Evolutionary conservation across 2,113 vertebrate genomes (phyloP), one percentile per base, ranked within the genome.

Genomic region (Vicugna pacos): DNA sequence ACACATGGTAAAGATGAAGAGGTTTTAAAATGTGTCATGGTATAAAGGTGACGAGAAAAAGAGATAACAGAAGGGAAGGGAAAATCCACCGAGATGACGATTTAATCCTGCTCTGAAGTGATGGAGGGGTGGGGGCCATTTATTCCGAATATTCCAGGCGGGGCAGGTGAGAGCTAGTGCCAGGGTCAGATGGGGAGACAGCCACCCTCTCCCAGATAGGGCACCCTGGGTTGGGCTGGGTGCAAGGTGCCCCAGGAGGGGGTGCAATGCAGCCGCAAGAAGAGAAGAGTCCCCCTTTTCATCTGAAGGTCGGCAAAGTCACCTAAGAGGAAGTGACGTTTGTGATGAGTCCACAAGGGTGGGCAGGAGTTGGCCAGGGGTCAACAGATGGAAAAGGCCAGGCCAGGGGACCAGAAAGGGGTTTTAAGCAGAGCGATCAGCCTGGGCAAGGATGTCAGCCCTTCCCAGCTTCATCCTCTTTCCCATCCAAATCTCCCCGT

Each of bases 1-100:
- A 73, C 75, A 89, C 95, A 89, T 24, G 80, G 94, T 93, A 96
- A 86, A 97, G 97, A 98, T 94, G 92, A 98, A 98, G 93, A 75
- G 86, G 48, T 84, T 93, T 97, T 35, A 62, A 96, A 97, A 96
- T 20, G 89, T 84, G 94, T 95, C 94, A 89, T 28, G 97, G 95
- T 95, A 20, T 46, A 67, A 88, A 94, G 81, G 93, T 32, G 60
- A 60, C 2, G 10, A 69, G 69, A 50, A 4, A 58, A 20, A 77
- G 32, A 92, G 89, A 84, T 9, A 38, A 90, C 19, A 92, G 77
- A 0, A 80, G 80, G 58, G 11, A 12, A 73, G 15, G 26, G 56
- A 62, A 62, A 97, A 58, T 19, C 52, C 86, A 16, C 62, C 42
- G 12, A 96, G 96, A 87, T 70, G 91, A 82, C 0, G 32, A 75